Percentiles rank a stretch among this genome's conserved stretches.
phyloP scores from a whole-genome alignment of 2,888 invertebrate genomes.

The Oscheius sp. region DNA sequence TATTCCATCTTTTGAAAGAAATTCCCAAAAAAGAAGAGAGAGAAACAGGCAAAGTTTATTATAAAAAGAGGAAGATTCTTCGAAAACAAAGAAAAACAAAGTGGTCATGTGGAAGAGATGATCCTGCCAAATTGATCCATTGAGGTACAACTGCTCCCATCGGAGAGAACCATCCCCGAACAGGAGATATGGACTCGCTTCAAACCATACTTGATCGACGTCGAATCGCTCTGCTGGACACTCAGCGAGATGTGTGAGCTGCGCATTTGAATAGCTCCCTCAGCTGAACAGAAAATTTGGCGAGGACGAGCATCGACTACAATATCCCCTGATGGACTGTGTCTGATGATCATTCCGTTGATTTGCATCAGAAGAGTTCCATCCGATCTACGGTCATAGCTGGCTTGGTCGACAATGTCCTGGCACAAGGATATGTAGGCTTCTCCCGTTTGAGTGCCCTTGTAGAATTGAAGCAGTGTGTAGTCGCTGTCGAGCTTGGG shows the following conservation, averaged over 20 bases:
- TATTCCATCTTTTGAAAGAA: neutral
- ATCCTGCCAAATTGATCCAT: conserved; percentile 66
- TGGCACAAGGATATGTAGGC: conserved; percentile 65
- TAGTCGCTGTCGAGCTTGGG: conserved; percentile 69
- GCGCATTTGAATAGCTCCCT: conserved; percentile 68
- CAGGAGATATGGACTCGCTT: conserved; percentile 67
- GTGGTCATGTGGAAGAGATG: too few species aligned
- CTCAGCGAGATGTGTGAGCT: conserved; percentile 71
- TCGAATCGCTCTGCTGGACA: conserved; percentile 66
- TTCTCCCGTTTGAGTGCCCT: conserved; percentile 49
- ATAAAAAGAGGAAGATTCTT: too few species aligned
- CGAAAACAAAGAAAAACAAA: too few species aligned
- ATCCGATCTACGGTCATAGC: conserved; percentile 68
- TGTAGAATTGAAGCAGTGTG: conserved; percentile 67
- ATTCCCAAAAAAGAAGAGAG: too few species aligned
- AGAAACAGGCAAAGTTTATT: too few species aligned
- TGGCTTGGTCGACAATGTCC: conserved; percentile 69
- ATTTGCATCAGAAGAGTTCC: conserved; percentile 70
- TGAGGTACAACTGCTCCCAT: conserved; percentile 63
- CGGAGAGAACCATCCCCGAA: conserved; percentile 68
- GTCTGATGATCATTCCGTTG: conserved; percentile 70
- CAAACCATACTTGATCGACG: conserved; percentile 63
- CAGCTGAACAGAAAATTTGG: conserved; percentile 69
- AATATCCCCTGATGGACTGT: conserved; percentile 67
- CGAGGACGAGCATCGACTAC: conserved; percentile 71